These are phyloP conservation scores for Cecropterus lyciades DNA, from an alignment of 1,140 invertebrate species.

Conservation along the genomic window DNA sequence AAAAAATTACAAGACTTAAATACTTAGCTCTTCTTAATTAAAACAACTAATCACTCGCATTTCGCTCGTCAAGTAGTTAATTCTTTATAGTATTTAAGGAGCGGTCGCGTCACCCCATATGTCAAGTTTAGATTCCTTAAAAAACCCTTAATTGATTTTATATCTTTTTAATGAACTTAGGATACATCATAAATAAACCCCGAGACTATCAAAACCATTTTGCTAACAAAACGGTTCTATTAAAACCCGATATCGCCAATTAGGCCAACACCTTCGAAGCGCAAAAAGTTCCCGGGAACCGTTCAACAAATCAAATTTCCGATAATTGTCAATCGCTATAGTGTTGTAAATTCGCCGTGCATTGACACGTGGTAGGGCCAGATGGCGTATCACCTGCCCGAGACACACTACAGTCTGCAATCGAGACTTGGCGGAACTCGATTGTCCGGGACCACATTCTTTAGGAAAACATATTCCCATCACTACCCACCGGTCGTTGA, in stretches of 20 bases:
- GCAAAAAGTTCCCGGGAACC: constrained; percentile 48
- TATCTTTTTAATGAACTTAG: constrained; percentile 27
- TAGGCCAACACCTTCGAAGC: constrained; percentile 42
- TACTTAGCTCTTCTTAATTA: constrained; percentile 12
- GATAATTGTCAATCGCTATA: constrained; percentile 61
- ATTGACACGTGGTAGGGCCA: constrained; percentile 70
- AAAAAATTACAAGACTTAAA: no score
- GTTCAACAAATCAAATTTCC: constrained; percentile 57
- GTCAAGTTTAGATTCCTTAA: constrained; percentile 7
- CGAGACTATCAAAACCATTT: constrained; percentile 21
- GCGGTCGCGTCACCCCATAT: constrained; percentile 4
- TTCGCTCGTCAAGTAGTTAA: background rate
- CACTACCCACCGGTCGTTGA: constrained; percentile 67
- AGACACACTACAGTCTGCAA: constrained; percentile 35
- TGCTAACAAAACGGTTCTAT: constrained; percentile 31
- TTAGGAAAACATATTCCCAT: constrained; percentile 53
- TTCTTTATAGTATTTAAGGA: constrained; percentile 8
- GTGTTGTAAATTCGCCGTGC: constrained; percentile 48
- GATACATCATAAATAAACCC: constrained; percentile 5
- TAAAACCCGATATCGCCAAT: constrained; percentile 42
- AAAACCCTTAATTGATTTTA: background rate
- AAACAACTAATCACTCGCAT: constrained; percentile 10
- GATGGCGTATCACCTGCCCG: constrained; percentile 73
- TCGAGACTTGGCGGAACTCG: constrained; percentile 58
- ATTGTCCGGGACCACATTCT: constrained; percentile 65